phyloP scores from a whole-genome alignment of 2,888 invertebrate genomes.

The Tetropium fuscum region DNA sequence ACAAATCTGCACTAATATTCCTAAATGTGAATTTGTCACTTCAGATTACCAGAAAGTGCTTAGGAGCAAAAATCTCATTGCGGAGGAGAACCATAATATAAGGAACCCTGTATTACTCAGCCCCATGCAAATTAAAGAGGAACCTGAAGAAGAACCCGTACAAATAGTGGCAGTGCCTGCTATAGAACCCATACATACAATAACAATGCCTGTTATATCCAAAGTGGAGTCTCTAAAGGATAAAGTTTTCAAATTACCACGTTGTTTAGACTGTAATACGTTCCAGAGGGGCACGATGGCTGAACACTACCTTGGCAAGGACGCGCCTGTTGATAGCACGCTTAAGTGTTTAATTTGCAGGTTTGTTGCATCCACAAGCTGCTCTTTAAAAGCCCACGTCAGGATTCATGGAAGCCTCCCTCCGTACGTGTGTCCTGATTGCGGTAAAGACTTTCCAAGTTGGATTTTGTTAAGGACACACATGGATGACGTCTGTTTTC shows the following conservation, averaged over 20 bases:
- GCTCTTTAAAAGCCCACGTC: slow-evolving; percentile 70
- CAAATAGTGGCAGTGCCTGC: no score
- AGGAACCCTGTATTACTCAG: background rate
- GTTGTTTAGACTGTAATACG: slow-evolving; percentile 57
- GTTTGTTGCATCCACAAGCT: slow-evolving; percentile 65
- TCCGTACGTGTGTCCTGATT: slow-evolving; percentile 77
- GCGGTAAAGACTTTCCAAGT: slow-evolving; percentile 69
- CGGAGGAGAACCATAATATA: slow-evolving; percentile 13
- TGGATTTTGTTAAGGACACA: slow-evolving; percentile 69
- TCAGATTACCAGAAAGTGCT: slow-evolving; percentile 39
- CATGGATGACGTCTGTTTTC: slow-evolving; percentile 67
- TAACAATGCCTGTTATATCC: slow-evolving; percentile 53
- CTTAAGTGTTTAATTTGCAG: slow-evolving; percentile 57
- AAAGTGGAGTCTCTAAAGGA: slow-evolving; percentile 56
- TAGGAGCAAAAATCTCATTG: slow-evolving; percentile 17
- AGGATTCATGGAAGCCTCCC: slow-evolving; percentile 70
- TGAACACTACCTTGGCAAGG: slow-evolving; percentile 56
- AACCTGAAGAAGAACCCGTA: slow-evolving; percentile 29
- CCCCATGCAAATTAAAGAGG: slow-evolving; percentile 24
- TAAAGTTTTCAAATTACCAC: slow-evolving; percentile 35
- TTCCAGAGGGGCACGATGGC: slow-evolving; percentile 40
- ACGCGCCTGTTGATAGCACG: slow-evolving; percentile 51
- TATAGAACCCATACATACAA: slow-evolving; percentile 11
- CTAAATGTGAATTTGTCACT: slow-evolving; percentile 59
- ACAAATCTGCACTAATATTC: slow-evolving; percentile 59